Conservation (phyloP, 2,797 vertebrate species). For the Sternotherus odoratus region DNA sequence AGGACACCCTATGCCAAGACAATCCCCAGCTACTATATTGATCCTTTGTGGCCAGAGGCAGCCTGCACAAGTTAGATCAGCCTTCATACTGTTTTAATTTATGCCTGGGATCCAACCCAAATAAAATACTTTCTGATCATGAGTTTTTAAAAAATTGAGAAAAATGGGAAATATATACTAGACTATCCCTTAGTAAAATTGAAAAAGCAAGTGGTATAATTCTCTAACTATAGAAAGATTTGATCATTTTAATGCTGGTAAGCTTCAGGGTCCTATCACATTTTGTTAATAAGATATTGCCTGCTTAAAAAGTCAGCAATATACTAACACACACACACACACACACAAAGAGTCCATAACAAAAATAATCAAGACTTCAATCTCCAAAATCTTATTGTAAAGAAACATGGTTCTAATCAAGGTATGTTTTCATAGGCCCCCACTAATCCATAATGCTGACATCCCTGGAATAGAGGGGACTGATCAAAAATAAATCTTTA, state of each 20-base stretch:
- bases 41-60: neutral
- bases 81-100: neutral
- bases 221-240: neutral
- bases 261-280: neutral
- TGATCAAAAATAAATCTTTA: neutral
- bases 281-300: neutral
- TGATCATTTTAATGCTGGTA: neutral
- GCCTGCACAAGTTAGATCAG: neutral
- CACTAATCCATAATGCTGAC: neutral
- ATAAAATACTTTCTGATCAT: neutral
- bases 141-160: neutral
- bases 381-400: neutral
- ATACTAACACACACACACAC: neutral
- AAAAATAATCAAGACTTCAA: slow-evolving; percentile 23
- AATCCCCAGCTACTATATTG: neutral
- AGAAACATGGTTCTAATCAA: slow-evolving; percentile 49
- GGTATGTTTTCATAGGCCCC: slow-evolving; percentile 11
- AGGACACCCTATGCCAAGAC: neutral
- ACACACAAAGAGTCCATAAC: neutral
- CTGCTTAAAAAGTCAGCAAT: neutral
- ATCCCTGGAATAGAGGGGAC: slow-evolving; percentile 12
- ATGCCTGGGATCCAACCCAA: rapidly evolving
- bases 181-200: neutral
- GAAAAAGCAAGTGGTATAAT: neutral
- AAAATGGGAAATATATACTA: neutral